Conservation (phyloP, 2,888 invertebrate species). For the Sussaba pulchella region DNA sequence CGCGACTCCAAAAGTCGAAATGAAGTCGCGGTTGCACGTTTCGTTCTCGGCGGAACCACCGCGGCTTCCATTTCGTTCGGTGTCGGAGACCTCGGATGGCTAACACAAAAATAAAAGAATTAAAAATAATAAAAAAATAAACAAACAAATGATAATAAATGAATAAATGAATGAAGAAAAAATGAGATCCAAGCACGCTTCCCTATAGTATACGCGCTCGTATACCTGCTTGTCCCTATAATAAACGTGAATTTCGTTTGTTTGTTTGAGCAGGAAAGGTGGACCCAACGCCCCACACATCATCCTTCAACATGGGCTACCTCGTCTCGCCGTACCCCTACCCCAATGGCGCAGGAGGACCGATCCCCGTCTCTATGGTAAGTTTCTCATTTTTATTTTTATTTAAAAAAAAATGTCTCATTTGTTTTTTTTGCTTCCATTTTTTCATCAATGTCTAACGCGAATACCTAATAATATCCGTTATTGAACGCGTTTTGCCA, state of each 20-base stretch:
- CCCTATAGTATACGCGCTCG: slow-evolving; percentile 22
- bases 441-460: slow-evolving; percentile 20
- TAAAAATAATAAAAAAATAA: slow-evolving; percentile 16
- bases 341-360: slow-evolving; percentile 94
- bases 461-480: slow-evolving; percentile 13
- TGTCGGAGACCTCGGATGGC: slow-evolving; percentile 56
- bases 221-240: slow-evolving; percentile 49
- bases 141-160: too few relatives aligned
- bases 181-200: slow-evolving; percentile 10
- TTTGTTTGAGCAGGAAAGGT: slow-evolving; percentile 89
- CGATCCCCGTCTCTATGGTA: slow-evolving; percentile 95
- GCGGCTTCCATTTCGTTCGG: slow-evolving; percentile 53
- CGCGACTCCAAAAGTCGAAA: slow-evolving; percentile 40
- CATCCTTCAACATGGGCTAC: slow-evolving; percentile 96
- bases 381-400: slow-evolving; percentile 83
- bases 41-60: not conserved
- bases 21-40: slow-evolving; percentile 44
- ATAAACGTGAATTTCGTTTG: slow-evolving; percentile 69
- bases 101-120: slow-evolving; percentile 51
- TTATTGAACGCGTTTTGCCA: slow-evolving; percentile 6
- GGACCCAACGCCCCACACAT: slow-evolving; percentile 92
- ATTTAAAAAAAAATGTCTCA: not conserved
- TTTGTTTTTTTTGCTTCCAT: slow-evolving; percentile 1
- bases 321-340: slow-evolving; percentile 95
- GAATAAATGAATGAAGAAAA: slow-evolving; percentile 3